phyloP scores from a whole-genome alignment of 2,888 invertebrate genomes.

The Caenorhabditis sulstoni region DNA sequence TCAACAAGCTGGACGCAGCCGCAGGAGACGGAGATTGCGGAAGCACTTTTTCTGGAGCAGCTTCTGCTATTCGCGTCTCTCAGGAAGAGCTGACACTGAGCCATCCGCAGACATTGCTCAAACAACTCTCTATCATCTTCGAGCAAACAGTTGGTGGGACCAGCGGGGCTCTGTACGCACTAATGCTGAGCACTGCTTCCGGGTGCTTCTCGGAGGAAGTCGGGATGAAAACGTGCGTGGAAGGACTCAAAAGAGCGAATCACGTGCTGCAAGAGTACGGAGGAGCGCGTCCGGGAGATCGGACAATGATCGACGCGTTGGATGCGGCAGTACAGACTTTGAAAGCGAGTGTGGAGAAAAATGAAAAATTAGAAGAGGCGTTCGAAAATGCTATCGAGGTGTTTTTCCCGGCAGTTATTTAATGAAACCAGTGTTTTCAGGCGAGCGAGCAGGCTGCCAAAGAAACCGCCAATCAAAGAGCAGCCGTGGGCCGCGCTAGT shows the following conservation, averaged over 20 bases:
- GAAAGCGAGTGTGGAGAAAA: background rate
- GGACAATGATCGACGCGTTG: constrained; percentile 85
- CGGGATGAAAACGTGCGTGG: constrained; percentile 8
- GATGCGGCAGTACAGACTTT: constrained; percentile 59
- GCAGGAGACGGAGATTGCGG: constrained; percentile 89
- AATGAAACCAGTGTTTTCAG: too few relatives aligned
- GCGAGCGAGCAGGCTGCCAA: constrained; percentile 64
- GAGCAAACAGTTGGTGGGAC: constrained; percentile 76
- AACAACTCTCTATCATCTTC: constrained; percentile 71
- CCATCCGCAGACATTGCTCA: constrained; percentile 64
- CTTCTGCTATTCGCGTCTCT: constrained; percentile 33
- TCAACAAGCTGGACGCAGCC: constrained; percentile 85
- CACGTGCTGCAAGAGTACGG: constrained; percentile 84
- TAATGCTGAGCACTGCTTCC: constrained; percentile 70
- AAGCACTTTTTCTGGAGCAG: constrained; percentile 73
- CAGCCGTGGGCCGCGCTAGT: constrained; percentile 73
- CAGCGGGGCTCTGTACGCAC: constrained; percentile 76
- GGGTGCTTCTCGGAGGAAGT: constrained; percentile 40
- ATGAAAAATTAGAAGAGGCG: constrained; percentile 14
- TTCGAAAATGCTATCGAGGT: constrained; percentile 60
- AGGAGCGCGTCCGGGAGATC: constrained; percentile 86
- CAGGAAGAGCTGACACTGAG: constrained; percentile 22
- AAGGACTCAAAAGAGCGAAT: constrained; percentile 62
- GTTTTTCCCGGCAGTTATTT: too few relatives aligned
- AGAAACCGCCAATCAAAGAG: constrained; percentile 69